Percentiles rank a stretch among this genome's conserved stretches.
These are phyloP conservation scores for Lacerta viridis DNA, from an alignment of 2,797 vertebrate genomes.

Conservation along the genomic window DNA sequence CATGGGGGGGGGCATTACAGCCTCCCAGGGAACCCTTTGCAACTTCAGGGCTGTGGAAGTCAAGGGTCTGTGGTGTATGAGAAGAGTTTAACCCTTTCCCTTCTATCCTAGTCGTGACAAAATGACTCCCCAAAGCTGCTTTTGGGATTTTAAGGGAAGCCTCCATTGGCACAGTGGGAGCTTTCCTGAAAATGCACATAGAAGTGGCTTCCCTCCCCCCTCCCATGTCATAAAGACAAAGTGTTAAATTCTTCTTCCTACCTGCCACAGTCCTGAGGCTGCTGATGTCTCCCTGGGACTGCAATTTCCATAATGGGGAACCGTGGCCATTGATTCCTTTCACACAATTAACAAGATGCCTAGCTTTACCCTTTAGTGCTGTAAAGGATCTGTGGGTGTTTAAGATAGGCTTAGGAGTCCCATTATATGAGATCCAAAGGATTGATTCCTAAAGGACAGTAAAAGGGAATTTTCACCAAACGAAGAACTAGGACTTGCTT, in stretches of 20 bases:
- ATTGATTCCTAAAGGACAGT: not conserved
- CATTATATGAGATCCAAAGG: not conserved
- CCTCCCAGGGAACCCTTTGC: no score
- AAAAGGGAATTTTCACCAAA: no score
- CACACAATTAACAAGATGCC: not conserved
- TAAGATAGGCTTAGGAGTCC: not conserved
- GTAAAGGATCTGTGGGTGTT: not conserved
- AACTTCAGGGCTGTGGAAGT: no score
- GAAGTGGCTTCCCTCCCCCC: not conserved
- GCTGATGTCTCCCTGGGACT: not conserved
- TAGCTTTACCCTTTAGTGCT: not conserved
- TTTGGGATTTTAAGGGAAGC: no score
- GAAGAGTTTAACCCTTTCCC: no score
- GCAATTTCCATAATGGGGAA: not conserved
- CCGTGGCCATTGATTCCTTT: not conserved
- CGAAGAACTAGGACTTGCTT: not conserved
- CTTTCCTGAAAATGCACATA: not conserved
- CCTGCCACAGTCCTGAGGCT: not conserved
- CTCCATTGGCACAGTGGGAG: no score
- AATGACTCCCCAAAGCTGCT: no score
- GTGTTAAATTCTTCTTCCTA: not conserved
- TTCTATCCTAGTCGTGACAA: no score
- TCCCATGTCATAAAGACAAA: not conserved
- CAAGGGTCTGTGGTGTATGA: no score
- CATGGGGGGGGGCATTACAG: no score